Percentiles rank a stretch among this genome's conserved stretches.
These are phyloP conservation scores for Rhamphomyia laevipes DNA, from an alignment of 2,888 invertebrate genomes.

Conservation along the genomic window DNA sequence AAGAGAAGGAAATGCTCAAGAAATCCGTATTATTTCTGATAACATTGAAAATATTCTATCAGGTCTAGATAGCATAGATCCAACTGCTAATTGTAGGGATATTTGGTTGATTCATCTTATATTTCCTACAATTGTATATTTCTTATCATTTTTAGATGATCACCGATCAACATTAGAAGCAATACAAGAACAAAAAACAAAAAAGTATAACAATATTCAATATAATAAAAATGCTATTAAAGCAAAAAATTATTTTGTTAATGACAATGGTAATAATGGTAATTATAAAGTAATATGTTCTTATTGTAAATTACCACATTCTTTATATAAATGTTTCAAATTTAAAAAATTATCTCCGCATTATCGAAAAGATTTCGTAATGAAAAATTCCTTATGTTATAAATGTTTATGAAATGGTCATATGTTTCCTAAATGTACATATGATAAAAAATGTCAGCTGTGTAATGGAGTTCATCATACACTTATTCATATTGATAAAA, in stretches of 20 bases:
- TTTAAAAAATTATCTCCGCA: background rate
- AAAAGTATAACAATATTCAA: background rate
- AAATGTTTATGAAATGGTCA: background rate
- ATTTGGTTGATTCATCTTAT: background rate
- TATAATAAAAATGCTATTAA: too few relatives aligned
- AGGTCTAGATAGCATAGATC: background rate
- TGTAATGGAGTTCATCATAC: background rate
- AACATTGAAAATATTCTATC: background rate
- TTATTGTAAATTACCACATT: background rate
- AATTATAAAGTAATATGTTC: background rate
- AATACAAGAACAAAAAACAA: background rate
- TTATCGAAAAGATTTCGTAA: background rate
- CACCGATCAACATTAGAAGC: background rate
- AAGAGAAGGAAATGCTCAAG: background rate
- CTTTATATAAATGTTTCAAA: background rate
- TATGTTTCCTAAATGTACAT: background rate
- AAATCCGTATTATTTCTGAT: background rate
- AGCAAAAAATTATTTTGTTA: too few relatives aligned
- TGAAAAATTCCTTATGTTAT: background rate
- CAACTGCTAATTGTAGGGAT: background rate
- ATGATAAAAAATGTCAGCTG: background rate
- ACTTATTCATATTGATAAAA: background rate
- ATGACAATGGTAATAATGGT: too few relatives aligned
- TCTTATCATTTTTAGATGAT: background rate
- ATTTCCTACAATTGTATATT: background rate